phyloP scores from a whole-genome alignment of 2,113 vertebrate genomes.

The Phyllostomus hastatus region DNA sequence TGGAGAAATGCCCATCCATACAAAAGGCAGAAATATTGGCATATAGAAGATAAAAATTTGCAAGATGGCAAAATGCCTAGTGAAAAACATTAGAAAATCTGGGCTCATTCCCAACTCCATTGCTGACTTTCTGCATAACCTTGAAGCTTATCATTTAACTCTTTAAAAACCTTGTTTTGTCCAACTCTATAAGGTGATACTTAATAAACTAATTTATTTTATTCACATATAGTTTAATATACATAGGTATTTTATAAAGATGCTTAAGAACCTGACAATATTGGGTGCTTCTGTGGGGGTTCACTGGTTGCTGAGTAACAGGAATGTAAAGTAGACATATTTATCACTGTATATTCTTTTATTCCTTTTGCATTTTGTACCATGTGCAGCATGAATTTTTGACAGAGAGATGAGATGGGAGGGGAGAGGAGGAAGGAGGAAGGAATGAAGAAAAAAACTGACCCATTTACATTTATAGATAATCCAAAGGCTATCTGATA shows the following conservation, averaged over 20 bases:
- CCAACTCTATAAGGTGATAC: background rate
- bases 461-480: background rate
- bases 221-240: background rate
- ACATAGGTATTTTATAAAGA: background rate
- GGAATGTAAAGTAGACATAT: background rate
- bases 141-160: conserved; percentile 60
- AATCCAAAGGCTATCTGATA: background rate
- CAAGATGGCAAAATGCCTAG: conserved; percentile 57
- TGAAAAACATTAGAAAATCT: conserved; percentile 56
- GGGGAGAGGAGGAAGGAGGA: fast-evolving
- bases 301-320: background rate
- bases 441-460: background rate
- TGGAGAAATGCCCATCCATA: conserved; percentile 45
- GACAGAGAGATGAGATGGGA: background rate
- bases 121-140: conserved; percentile 45
- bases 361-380: background rate
- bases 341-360: background rate
- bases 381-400: background rate
- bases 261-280: background rate
- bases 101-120: conserved; percentile 40
- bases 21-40: conserved; percentile 65
- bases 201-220: conserved; percentile 2
- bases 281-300: background rate
- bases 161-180: conserved; percentile 15
- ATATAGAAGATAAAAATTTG: conserved; percentile 49